These are phyloP conservation scores for Hirundichthys speculiger DNA, from an alignment of 2,113 vertebrate genomes.

Conservation along the genomic window DNA sequence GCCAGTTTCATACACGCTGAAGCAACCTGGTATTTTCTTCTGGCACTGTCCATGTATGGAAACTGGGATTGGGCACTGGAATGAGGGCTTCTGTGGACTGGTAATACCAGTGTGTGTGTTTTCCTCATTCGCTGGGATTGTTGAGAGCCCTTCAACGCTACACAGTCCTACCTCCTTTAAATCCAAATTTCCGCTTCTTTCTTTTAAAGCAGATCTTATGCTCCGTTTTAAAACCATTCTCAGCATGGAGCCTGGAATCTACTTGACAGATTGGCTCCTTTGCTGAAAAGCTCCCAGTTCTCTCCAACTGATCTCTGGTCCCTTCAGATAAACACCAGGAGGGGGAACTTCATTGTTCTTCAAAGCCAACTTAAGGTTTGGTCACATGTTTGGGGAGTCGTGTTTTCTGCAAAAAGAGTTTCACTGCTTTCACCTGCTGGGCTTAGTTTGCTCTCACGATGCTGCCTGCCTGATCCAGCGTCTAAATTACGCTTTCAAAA, in stretches of 20 bases:
- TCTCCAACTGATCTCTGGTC: constrained; percentile 26
- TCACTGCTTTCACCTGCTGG: constrained; percentile 11
- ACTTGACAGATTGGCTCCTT: constrained; percentile 46
- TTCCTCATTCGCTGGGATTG: constrained; percentile 53
- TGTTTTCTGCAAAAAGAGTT: constrained; percentile 16
- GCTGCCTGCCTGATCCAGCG: constrained; percentile 2
- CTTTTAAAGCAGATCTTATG: constrained; percentile 36
- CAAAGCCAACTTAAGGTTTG: constrained; percentile 27
- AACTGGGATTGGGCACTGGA: constrained; percentile 64
- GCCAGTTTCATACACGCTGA: constrained; percentile 22
- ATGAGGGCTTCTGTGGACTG: constrained; percentile 54
- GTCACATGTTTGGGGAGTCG: constrained; percentile 12
- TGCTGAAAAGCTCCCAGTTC: constrained; percentile 36
- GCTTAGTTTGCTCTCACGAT: not conserved
- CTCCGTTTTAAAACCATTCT: constrained; percentile 45
- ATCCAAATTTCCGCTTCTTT: constrained; percentile 48
- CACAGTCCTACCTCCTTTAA: constrained; percentile 37
- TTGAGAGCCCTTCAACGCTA: constrained; percentile 39
- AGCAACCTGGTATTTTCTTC: constrained; percentile 63
- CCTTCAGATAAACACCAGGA: constrained; percentile 40
- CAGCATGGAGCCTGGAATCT: constrained; percentile 41
- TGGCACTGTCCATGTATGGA: constrained; percentile 53
- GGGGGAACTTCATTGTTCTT: constrained; percentile 20
- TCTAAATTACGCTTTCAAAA: no score
- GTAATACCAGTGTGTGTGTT: constrained; percentile 62